Evolutionary conservation across 1,140 invertebrate genomes (phyloP).

Genomic region (Heliconius congener): DNA sequence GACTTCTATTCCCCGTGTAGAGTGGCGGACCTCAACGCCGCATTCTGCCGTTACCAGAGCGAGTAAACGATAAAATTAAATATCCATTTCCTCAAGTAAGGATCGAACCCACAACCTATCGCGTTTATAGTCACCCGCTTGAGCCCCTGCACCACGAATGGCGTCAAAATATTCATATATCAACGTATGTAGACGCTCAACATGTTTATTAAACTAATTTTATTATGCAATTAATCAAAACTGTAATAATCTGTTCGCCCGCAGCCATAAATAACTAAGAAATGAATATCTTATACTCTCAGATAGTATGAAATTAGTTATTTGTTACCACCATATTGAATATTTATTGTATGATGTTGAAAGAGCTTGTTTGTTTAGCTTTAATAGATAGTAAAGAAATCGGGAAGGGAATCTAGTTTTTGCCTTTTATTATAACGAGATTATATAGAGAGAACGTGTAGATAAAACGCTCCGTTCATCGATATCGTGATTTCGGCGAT

Average conservation of each 20-base stretch:
- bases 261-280: slow-evolving; percentile 20
- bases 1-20: no score
- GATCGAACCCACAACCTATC: no score
- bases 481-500: no score
- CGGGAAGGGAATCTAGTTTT: neutral
- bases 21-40: no score
- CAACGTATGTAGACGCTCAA: neutral
- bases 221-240: slow-evolving; percentile 33
- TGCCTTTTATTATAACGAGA: neutral
- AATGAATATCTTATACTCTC: slow-evolving; percentile 18
- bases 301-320: slow-evolving; percentile 13
- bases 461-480: no score
- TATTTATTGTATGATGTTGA: neutral
- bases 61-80: no score
- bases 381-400: neutral
- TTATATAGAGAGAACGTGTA: no score
- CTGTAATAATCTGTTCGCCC: slow-evolving; percentile 27
- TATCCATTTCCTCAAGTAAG: no score
- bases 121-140: no score
- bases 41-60: no score
- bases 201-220: slow-evolving; percentile 34
- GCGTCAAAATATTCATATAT: slow-evolving; percentile 11
- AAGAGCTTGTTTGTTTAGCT: neutral
- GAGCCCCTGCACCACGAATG: neutral
- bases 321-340: neutral